Conservation (phyloP, 2,113 vertebrate genomes). For the Dipodomys stephensi region DNA sequence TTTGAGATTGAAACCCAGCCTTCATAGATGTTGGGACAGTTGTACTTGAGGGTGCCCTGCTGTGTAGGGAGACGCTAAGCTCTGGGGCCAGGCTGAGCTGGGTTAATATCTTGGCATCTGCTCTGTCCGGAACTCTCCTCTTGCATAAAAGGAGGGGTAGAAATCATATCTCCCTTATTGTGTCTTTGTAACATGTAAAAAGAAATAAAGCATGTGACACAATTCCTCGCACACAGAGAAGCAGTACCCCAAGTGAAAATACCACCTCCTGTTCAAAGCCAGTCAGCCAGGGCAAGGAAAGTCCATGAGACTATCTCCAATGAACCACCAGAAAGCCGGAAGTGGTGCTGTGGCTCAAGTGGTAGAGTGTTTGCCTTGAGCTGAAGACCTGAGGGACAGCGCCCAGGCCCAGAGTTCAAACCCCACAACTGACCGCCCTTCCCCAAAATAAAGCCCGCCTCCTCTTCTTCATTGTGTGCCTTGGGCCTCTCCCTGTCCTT, state of each 20-base stretch:
- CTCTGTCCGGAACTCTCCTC: not conserved
- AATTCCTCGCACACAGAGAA: not conserved
- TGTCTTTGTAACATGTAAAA: not conserved
- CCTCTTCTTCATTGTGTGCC: not conserved
- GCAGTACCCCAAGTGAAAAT: not conserved
- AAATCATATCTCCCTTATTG: not conserved
- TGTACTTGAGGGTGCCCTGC: conserved; percentile 17
- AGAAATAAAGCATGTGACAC: not conserved
- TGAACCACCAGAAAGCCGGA: no score
- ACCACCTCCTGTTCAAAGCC: no score
- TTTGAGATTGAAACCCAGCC: conserved; percentile 12
- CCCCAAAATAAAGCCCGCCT: no score
- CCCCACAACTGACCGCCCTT: no score
- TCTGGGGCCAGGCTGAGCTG: not conserved
- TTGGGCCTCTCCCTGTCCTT: not conserved
- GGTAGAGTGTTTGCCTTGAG: no score
- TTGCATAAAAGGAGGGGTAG: not conserved
- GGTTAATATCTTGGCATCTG: not conserved
- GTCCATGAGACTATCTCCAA: no score
- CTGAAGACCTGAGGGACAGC: no score
- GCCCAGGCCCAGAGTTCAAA: no score
- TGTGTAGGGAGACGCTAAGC: not conserved
- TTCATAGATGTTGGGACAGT: not conserved
- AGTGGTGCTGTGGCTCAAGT: no score
- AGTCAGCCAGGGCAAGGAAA: no score